A percentile compares a stretch with the other conserved stretches of the same genome.
Conservation (phyloP, 1,140 invertebrate species). For the Drosophila auraria region DNA sequence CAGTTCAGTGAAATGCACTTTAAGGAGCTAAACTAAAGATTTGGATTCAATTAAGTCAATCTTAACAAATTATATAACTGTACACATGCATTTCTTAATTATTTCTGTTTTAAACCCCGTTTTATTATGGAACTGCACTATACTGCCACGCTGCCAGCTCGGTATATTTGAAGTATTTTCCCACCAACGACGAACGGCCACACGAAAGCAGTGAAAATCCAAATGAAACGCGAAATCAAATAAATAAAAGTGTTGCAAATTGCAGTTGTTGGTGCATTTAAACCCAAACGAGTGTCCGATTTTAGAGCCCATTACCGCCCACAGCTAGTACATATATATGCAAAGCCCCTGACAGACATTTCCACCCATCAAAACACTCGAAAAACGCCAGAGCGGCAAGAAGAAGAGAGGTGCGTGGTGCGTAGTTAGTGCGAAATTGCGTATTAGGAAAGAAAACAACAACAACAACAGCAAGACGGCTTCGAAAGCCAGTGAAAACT, state of each 20-base stretch:
- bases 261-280: slow-evolving; percentile 51
- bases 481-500: slow-evolving; percentile 51
- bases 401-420: slow-evolving; percentile 52
- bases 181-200: slow-evolving; percentile 25
- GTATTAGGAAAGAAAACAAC: slow-evolving; percentile 63
- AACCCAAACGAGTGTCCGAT: slow-evolving; percentile 12
- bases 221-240: slow-evolving; percentile 48
- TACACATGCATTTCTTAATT: neutral
- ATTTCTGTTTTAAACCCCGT: neutral
- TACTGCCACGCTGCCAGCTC: slow-evolving; percentile 24
- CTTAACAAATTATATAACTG: fast-evolving
- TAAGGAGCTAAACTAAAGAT: neutral
- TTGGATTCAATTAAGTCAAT: too few species aligned
- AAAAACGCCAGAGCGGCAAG: slow-evolving; percentile 27
- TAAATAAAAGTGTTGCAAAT: slow-evolving; percentile 48
- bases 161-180: slow-evolving; percentile 19
- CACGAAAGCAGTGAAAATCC: slow-evolving; percentile 54
- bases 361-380: slow-evolving; percentile 20
- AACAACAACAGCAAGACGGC: slow-evolving; percentile 53
- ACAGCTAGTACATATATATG: slow-evolving; percentile 9
- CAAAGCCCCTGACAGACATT: slow-evolving; percentile 17
- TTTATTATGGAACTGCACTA: neutral
- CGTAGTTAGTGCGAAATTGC: slow-evolving; percentile 73
- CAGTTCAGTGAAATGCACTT: neutral
- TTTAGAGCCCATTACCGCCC: slow-evolving; percentile 7